Base-by-base conservation (phyloP, 2,113 vertebrate species). In the Cavia porcellus region DNA sequence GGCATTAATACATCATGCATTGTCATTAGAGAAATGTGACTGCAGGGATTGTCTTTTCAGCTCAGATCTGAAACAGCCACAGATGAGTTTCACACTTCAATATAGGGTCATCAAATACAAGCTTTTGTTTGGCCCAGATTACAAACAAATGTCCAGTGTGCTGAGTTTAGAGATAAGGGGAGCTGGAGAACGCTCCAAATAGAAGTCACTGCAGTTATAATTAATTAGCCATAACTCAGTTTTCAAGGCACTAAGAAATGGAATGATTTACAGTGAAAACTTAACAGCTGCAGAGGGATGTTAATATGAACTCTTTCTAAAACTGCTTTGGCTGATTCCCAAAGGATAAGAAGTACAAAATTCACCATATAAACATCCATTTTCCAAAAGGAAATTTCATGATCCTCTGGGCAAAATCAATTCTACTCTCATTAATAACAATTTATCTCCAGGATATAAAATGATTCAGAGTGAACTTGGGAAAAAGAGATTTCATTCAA, bases 281-380 rank as follows among this genome's bases (percentile, higher is more conserved):
- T 47, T 9, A 66, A 80, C 50, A 52, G 24, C 25, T 80, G 25
- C 11, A 72, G 28, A 4, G 13, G 10, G 30, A 45, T 75, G 25
- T 57, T 64, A 59, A 50, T 66, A 64, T 45, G 45, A 2, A 47
- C 11, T 83, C 14, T 86, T 47, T 68, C 35, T 82, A 4, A 61
- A 55, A 30, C 19, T 66, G 24, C 17, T 89, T 68, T 66, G 22
- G 4, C 28, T 86, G 22, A 94, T 22, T 50, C 10, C 15, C 35
- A 77, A 81, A 88, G 10, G n/a, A 15, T 84, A 80, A 85, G 64
- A 92, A 80, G 45, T 72, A 74, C 17, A 59, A 70, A 70, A 89
- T 68, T 57, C 5, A 61, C 83, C n/a, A 64, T 30, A 64, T 13
- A 88, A 80, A 64, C 5, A 57, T 7, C 30, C 25, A 11, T 66